Evolutionary conservation across 2,888 invertebrate species (phyloP), one percentile per base, ranked within the genome.

Genomic region (Andrena trimmerana): DNA sequence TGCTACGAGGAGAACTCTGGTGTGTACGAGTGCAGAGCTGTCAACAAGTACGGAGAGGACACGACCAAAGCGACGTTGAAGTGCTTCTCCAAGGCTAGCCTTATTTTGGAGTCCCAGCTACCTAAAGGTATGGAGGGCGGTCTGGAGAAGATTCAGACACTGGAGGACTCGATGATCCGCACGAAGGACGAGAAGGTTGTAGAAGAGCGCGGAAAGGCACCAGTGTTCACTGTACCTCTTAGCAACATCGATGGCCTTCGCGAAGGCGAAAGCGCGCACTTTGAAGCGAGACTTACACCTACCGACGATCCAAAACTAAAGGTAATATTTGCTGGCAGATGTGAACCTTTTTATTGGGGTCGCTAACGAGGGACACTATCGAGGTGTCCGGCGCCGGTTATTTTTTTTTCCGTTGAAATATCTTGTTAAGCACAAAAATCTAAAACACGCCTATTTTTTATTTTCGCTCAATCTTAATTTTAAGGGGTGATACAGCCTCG

Each of bases 1-100:
- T 99, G 98, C 92, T 99, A 99, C 93, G 99, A 98, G 94, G 98
- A 99, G 95, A 99, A 99, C 94, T 98, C 98, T 62, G 99, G 99
- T 69, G 96, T 96, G 80, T 99, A 99, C 93, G 98, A 99, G 95
- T 99, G 99, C 93, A 96, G 98, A 90, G 99, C 99, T 52, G 96
- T 97, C 27, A 99, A 99, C 92, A 98, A 98, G 94, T 96, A 98
- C 85, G 99, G 99, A 68, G 96, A 97, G 90, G 98, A 98, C 94
- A 95, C 96, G 16, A 98, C 98, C 0, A 97, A 97, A 90, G 98
- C 98, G 57, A 96, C 96, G 27, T 95, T 98, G 87, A 97, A 97
- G 94, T 98, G 98, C 94, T 96, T 96, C 88, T 98, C 98, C 63
- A 98, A 98, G 94, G 96, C 98, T 81, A 98, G 97, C 93, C 96